Percentiles rank a stretch among this genome's conserved stretches.
Evolutionary conservation across 2,888 invertebrate genomes (phyloP).

Genomic region (Plusia festucae): DNA sequence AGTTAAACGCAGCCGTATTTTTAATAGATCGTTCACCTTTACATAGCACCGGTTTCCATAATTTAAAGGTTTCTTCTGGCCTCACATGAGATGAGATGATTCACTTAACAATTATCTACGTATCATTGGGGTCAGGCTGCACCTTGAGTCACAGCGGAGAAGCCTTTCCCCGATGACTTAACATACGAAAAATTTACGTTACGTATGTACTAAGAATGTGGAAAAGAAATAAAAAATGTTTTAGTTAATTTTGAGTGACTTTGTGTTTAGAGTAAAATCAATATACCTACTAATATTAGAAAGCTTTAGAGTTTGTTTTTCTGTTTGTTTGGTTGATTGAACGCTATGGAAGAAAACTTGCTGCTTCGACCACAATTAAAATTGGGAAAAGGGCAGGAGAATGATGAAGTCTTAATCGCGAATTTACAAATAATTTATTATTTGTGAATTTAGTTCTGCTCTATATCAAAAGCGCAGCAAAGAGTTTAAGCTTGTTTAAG

Average conservation of each 20-base stretch:
- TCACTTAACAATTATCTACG: conserved; percentile 68
- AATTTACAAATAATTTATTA: background rate
- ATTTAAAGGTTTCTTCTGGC: background rate
- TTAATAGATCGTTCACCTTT: background rate
- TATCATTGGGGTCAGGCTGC: conserved; percentile 71
- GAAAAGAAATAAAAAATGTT: conserved; percentile 12
- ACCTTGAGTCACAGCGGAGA: conserved; percentile 67
- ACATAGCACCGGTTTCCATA: background rate
- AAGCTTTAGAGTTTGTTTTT: no score
- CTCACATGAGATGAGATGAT: conserved; percentile 54
- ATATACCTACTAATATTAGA: no score
- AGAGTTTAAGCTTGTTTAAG: no score
- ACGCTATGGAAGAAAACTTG: no score
- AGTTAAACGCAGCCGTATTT: background rate
- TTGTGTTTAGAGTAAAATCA: no score
- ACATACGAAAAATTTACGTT: conserved; percentile 48
- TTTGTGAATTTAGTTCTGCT: no score
- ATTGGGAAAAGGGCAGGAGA: no score
- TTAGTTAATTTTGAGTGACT: background rate
- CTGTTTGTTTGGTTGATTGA: no score
- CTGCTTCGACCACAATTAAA: no score
- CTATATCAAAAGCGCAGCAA: no score
- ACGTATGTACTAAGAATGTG: conserved; percentile 11
- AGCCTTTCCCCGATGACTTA: conserved; percentile 58
- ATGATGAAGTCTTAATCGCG: background rate